A percentile compares a stretch with the other conserved stretches of the same genome.
These are phyloP conservation scores for Prenolepis imparis DNA, from an alignment of 2,888 invertebrate genomes.

Conservation along the genomic window DNA sequence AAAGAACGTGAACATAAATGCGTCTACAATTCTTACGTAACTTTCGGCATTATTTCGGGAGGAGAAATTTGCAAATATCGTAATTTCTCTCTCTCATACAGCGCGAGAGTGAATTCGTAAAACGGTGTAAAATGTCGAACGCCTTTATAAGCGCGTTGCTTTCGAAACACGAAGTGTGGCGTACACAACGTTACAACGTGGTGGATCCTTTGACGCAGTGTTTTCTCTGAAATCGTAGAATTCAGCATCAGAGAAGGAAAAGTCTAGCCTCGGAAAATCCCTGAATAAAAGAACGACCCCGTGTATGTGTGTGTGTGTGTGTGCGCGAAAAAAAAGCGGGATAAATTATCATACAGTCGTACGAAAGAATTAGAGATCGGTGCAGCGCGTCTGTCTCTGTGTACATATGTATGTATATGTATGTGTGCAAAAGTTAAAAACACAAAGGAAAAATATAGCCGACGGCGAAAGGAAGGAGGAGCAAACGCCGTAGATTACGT, in stretches of 20 bases:
- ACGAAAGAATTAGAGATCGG: slow-evolving; percentile 50
- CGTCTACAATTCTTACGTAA: background rate
- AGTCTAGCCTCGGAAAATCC: slow-evolving; percentile 43
- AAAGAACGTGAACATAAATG: background rate
- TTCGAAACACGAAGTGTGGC: slow-evolving; percentile 16
- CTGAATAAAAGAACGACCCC: slow-evolving; percentile 45
- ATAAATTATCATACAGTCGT: slow-evolving; percentile 47
- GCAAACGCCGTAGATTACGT: slow-evolving; percentile 65
- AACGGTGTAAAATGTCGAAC: slow-evolving; percentile 59
- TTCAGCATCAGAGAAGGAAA: background rate
- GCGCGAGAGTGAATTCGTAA: slow-evolving; percentile 6
- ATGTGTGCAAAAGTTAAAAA: slow-evolving; percentile 48
- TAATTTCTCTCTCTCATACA: background rate
- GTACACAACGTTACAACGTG: slow-evolving; percentile 39
- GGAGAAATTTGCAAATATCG: background rate
- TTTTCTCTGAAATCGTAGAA: slow-evolving; percentile 43
- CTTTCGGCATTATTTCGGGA: background rate
- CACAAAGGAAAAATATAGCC: slow-evolving; percentile 51
- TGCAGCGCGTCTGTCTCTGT: background rate
- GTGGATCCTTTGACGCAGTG: slow-evolving; percentile 52
- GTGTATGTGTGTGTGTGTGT: too few species aligned
- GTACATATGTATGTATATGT: background rate
- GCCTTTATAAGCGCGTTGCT: slow-evolving; percentile 26
- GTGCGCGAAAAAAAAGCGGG: slow-evolving; percentile 25
- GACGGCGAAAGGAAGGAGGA: slow-evolving; percentile 26